Evolutionary conservation across 2,888 invertebrate genomes (phyloP), one percentile per base, ranked within the genome.

Genomic region (Rhyacophila evoluta): DNA sequence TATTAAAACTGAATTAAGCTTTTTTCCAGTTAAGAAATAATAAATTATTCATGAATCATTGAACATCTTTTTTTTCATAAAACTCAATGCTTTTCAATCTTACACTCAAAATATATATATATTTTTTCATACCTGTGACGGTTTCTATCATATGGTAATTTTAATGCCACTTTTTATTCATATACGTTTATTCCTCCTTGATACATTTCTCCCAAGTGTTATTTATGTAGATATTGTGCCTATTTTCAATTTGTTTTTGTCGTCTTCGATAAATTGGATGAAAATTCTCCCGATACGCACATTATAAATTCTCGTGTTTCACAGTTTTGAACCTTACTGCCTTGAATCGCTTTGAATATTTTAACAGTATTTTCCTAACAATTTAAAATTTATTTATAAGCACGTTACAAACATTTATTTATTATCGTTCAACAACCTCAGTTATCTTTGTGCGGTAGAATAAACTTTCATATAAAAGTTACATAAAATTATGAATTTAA

Each of bases 181-280:
- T 15, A 8, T 19, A 55, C 8, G 55, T 55, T 25, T 55, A 55
- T 55, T 5, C 19, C 19, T 25, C 19, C 15, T 55, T 12, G 41
- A 55, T 25, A 55, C 19, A 55, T 3, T n/a, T 10, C 15, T 25
- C 25, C 2, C 55, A 10, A 55, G 19, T 19, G 15, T 55, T 55
- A 55, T 55, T 55, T 55, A 55, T 55, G 12, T 55, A 25, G 6
- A n/a, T n/a, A n/a, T n/a, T n/a, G n/a, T n/a, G n/a, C n/a, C 29
- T 33, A 33, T 33, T 55, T 55, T 55, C 55, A 55, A 55, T 55
- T 55, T 55, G 25, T 55, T 55, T 55, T 55, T 55, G 29, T 55
- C 19, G 55, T 19, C 55, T 55, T 55, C 55, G 19, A 55, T 55
- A 55, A 55, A 55, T 19, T 55, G 8, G 55, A 55, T 55, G 55